Evolutionary conservation across 2,113 vertebrate species (phyloP).

Genomic region (Heterochromis multidens): DNA sequence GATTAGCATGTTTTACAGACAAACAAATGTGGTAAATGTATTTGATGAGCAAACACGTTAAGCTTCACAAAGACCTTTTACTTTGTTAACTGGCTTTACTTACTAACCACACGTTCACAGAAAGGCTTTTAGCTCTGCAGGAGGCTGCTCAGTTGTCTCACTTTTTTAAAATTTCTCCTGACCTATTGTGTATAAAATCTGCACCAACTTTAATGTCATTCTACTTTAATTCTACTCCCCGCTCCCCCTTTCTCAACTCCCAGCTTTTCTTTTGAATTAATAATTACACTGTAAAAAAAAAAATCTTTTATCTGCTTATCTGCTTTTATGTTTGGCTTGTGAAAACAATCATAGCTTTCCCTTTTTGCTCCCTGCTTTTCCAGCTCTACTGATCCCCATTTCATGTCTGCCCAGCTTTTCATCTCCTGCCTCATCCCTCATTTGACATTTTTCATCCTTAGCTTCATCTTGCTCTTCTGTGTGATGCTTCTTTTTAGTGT

Average conservation of each 20-base stretch:
- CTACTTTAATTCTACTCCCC: background rate
- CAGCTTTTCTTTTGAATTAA: background rate
- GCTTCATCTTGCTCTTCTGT: background rate
- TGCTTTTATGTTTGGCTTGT: background rate
- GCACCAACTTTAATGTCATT: background rate
- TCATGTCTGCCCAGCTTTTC: background rate
- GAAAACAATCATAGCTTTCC: background rate
- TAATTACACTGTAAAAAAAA: background rate
- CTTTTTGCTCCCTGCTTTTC: background rate
- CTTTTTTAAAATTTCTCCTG: background rate
- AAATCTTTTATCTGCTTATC: rapidly evolving
- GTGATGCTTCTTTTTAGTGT: background rate
- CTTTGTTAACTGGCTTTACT: background rate
- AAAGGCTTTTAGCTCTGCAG: background rate
- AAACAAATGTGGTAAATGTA: slow-evolving; percentile 2
- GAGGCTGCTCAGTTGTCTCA: background rate
- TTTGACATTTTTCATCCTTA: background rate
- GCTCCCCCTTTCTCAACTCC: background rate
- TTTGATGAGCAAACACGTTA: background rate
- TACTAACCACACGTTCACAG: background rate
- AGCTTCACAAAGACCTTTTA: background rate
- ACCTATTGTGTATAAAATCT: background rate
- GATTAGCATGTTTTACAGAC: slow-evolving; percentile 18
- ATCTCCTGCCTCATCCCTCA: background rate
- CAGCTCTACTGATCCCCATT: background rate